Evolutionary conservation across 2,888 invertebrate genomes (phyloP), one percentile per base, ranked within the genome.

Genomic region (Iselma pallidipennis): DNA sequence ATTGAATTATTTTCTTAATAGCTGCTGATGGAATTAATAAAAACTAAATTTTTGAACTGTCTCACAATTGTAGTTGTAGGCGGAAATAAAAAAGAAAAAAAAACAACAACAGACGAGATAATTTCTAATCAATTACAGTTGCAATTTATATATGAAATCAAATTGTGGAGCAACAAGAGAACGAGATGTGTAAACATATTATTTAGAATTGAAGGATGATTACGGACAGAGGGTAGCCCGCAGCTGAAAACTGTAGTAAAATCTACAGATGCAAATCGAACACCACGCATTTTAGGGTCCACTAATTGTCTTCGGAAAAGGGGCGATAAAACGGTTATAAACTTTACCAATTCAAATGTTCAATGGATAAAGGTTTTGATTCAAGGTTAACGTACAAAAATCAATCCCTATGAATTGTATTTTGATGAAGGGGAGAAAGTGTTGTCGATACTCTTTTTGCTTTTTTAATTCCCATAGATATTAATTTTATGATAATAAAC

Each of bases 201-300:
- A 73, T 45, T 25, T n/a, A n/a, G n/a, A n/a, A n/a, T n/a, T n/a
- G n/a, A 68, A 63, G 69, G 70, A 63, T 68, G 71, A 73, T 73
- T 73, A 71, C 59, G 63, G 67, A 68, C 68, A 71, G 70, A 70
- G 42, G 45, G 45, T 45, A 45, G 51, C 31, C 16, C 7, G 67
- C 71, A 73, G 73, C 71, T 72, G 73, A 70, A 71, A 71, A 68
- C 10, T 68, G 71, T 66, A n/a, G n/a, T n/a, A 67, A 68, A 72
- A 66, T 64, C 68, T 69, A 68, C 72, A 72, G 71, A 73, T 73
- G 73, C 70, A 71, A 73, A 72, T 73, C 70, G 67, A 69, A 71
- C 62, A 69, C 66, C 65, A 59, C 42, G 48, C 33, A 42, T 28
- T 53, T 52, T 57, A 61, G 63, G 71, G 66, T 64, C 66, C 59